Evolutionary conservation across 2,888 invertebrate species (phyloP).

Genomic region (Cryptosula pallasiana): DNA sequence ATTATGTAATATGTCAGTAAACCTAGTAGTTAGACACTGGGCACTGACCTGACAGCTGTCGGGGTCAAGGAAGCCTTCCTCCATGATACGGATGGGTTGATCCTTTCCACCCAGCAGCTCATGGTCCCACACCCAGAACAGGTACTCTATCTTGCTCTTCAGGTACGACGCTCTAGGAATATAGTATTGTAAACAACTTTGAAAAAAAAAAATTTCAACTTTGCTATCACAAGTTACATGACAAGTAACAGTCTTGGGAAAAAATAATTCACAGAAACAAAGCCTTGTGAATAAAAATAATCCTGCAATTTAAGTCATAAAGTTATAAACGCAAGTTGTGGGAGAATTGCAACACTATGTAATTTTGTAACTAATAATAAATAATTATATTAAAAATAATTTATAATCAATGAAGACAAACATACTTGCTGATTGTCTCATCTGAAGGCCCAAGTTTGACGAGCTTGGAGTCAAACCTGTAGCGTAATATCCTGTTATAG

Average conservation of each 20-base stretch:
- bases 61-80: slow-evolving; percentile 48
- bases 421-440: neutral
- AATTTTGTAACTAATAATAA: too few relatives aligned
- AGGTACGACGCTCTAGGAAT: neutral
- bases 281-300: too few relatives aligned
- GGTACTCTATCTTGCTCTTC: slow-evolving; percentile 41
- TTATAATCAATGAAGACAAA: too few relatives aligned
- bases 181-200: too few relatives aligned
- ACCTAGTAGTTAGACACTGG: neutral
- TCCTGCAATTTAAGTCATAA: too few relatives aligned
- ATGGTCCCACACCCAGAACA: slow-evolving; percentile 52
- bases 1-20: neutral
- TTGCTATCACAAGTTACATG: too few relatives aligned
- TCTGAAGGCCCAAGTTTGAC: neutral
- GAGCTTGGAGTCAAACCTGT: slow-evolving; percentile 43
- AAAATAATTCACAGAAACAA: too few relatives aligned
- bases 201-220: too few relatives aligned
- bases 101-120: slow-evolving; percentile 40
- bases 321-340: too few relatives aligned
- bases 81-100: slow-evolving; percentile 42
- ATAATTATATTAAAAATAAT: too few relatives aligned
- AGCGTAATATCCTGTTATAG: slow-evolving; percentile 45
- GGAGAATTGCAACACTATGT: too few relatives aligned
- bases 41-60: slow-evolving; percentile 39
- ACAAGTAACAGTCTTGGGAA: too few relatives aligned